phyloP scores from a whole-genome alignment of 2,888 invertebrate species.

The Linnaemya tessellans region DNA sequence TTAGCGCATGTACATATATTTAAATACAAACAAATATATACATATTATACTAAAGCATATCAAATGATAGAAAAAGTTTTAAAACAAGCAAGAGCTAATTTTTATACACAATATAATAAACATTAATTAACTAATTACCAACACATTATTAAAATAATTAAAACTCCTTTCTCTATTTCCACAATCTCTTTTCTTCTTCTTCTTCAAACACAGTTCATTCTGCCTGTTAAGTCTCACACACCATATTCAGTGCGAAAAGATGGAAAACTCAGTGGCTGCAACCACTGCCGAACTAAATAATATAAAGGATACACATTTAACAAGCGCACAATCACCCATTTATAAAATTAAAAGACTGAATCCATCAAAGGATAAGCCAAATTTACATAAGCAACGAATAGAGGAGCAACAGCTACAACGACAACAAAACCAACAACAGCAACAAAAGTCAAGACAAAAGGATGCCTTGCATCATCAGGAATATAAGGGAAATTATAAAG shows the following conservation, averaged over 20 bases:
- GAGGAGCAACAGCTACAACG: slow-evolving; percentile 66
- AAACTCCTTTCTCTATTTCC: slow-evolving; percentile 13
- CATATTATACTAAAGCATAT: slow-evolving; percentile 51
- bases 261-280: slow-evolving; percentile 67
- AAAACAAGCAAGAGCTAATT: neutral
- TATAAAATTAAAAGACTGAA: slow-evolving; percentile 78
- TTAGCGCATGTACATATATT: neutral
- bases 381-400: slow-evolving; percentile 63
- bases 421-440: slow-evolving; percentile 28
- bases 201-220: slow-evolving; percentile 75
- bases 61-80: slow-evolving; percentile 29
- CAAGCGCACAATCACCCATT: slow-evolving; percentile 75
- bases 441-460: slow-evolving; percentile 49
- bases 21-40: neutral
- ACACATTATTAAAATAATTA: slow-evolving; percentile 63
- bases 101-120: slow-evolving; percentile 46
- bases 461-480: slow-evolving; percentile 55
- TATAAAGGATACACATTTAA: slow-evolving; percentile 72
- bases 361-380: slow-evolving; percentile 73
- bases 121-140: slow-evolving; percentile 67
- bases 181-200: slow-evolving; percentile 9
- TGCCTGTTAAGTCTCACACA: slow-evolving; percentile 75
- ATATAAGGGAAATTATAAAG: slow-evolving; percentile 47
- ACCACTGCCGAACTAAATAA: slow-evolving; percentile 55
- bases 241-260: slow-evolving; percentile 71